A percentile compares a stretch with the other conserved stretches of the same genome.
Evolutionary conservation across 2,888 invertebrate species (phyloP).

Genomic region (Folsomia manolachei): DNA sequence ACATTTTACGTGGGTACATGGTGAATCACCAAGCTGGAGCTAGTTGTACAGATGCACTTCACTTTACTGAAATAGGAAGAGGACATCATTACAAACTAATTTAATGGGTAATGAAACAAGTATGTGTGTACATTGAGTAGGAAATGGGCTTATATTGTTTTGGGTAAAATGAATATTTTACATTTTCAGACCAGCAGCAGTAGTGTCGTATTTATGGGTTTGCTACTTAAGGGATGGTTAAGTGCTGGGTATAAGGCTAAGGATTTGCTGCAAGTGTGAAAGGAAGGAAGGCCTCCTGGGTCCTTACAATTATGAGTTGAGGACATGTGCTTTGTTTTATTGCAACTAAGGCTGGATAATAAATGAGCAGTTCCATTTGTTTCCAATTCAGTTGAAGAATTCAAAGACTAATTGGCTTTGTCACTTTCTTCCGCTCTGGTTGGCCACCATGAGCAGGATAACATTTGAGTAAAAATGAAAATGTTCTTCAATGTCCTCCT

Average conservation of each 20-base stretch:
- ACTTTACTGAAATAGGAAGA: neutral
- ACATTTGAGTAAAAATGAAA: too few species aligned
- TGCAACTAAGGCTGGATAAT: neutral
- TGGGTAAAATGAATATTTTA: neutral
- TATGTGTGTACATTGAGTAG: neutral
- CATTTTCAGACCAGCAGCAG: too few species aligned
- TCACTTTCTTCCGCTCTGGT: constrained; percentile 30
- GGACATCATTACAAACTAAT: constrained; percentile 4
- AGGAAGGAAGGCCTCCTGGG: neutral
- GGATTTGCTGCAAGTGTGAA: too few species aligned
- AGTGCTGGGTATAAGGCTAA: neutral
- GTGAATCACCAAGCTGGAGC: neutral
- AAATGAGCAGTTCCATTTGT: constrained; percentile 23
- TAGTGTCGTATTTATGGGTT: too few species aligned
- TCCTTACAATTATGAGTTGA: constrained; percentile 8
- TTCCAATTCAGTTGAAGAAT: constrained; percentile 30
- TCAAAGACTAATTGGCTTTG: constrained; percentile 30
- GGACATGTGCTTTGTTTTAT: constrained; percentile 5
- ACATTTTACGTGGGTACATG: neutral
- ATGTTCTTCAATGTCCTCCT: neutral
- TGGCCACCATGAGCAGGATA: constrained; percentile 20
- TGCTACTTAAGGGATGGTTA: too few species aligned
- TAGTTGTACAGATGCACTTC: neutral
- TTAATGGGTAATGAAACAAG: constrained; percentile 9
- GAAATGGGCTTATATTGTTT: neutral